Evolutionary conservation across 2,888 invertebrate genomes (phyloP), one percentile per base, ranked within the genome.

Genomic region (Scaptomyza tumidula): DNA sequence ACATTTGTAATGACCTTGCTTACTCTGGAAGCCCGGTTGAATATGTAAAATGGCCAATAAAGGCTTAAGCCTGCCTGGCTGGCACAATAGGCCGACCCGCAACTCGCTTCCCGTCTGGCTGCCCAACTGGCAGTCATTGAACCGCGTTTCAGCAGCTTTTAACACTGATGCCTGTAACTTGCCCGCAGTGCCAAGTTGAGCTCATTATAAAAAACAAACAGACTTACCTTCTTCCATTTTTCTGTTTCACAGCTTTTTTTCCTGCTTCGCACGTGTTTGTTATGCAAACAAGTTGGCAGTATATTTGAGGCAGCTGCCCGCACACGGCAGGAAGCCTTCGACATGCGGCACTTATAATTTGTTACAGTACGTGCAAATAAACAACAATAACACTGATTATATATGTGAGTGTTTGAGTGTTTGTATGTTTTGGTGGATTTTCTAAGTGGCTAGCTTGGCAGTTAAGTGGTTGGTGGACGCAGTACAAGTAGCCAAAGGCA

Each of bases 321-420:
- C 43, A 67, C 67, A 64, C 55, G 52, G 49, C 69, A 77, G 86
- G 80, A 85, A 85, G 68, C 66, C 86, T 79, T 83, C 83, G 83
- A 77, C 83, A 82, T 85, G 79, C 67, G 71, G 79, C 79, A 82
- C 86, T 82, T 82, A 71, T 88, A 88, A 83, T 83, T 87, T 87
- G 88, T 82, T 82, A 61, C 86, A 67, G 66, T 78, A 59, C 54
- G 65, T 71, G 76, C 62, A 85, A 79, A 86, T 85, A 86, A 82
- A 79, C 79, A 83, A 82, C 68, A 65, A 62, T 65, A 64, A 61
- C 68, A 64, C 64, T 27, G 45, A 70, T 70, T 43, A 7, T 52
- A 35, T 31, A 52, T 50, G 37, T 49, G 10, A 24, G 16, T 37
- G 46, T 39, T 19, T 31, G 53, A 19, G 11, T 45, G 41, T 29